These are phyloP conservation scores for Acleris laterana DNA, from an alignment of 2,888 invertebrate species.

Conservation along the genomic window DNA sequence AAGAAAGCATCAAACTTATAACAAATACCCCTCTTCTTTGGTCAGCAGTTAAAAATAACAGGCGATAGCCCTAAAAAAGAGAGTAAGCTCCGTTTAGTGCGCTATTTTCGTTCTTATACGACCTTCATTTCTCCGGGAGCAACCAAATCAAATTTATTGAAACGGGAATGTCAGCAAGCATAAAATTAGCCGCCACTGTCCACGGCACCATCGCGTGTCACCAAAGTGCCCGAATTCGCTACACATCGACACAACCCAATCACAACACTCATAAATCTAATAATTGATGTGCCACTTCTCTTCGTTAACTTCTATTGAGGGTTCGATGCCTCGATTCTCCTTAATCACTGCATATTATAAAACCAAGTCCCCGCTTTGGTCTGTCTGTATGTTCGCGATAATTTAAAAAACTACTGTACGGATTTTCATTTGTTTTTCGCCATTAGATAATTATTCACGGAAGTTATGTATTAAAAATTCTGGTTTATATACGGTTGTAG, in stretches of 20 bases:
- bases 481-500: too few species aligned
- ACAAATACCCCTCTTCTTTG: too few species aligned
- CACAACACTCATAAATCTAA: slow-evolving; percentile 28
- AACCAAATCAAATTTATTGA: slow-evolving; percentile 15
- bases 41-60: too few species aligned
- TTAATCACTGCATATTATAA: too few species aligned
- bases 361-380: too few species aligned
- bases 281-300: slow-evolving; percentile 38
- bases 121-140: slow-evolving; percentile 6
- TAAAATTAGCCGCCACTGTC: slow-evolving; percentile 8
- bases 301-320: slow-evolving; percentile 44
- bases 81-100: too few species aligned
- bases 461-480: too few species aligned
- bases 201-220: slow-evolving; percentile 18
- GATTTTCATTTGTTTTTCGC: too few species aligned
- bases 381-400: too few species aligned
- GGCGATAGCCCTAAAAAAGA: background rate
- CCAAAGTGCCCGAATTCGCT: slow-evolving; percentile 14
- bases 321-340: slow-evolving; percentile 11
- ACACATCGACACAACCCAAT: slow-evolving; percentile 4
- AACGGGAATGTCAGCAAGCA: slow-evolving; percentile 13
- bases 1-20: too few species aligned
- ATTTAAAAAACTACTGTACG: too few species aligned
- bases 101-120: slow-evolving; percentile 1
- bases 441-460: too few species aligned